Conservation (phyloP, 2,888 invertebrate genomes). For the Rhagophthalmus giganteus region DNA sequence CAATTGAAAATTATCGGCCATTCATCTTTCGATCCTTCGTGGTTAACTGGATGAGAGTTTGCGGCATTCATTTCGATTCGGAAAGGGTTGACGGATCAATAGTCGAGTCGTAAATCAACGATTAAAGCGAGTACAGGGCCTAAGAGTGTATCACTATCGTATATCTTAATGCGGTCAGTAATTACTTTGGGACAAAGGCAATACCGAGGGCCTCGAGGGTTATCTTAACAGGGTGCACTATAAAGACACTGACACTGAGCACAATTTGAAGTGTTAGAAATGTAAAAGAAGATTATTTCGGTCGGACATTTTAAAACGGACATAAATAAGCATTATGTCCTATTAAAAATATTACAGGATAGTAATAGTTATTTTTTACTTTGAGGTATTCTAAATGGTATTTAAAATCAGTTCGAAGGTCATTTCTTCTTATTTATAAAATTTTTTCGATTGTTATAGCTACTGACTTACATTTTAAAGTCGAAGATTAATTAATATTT, state of each 20-base stretch:
- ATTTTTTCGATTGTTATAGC: too few species aligned
- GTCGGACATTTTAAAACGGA: constrained; percentile 24
- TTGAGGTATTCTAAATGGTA: too few species aligned
- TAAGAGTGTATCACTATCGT: constrained; percentile 19
- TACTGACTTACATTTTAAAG: too few species aligned
- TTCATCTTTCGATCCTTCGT: background rate
- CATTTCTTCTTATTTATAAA: too few species aligned
- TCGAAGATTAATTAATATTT: too few species aligned
- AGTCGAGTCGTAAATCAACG: constrained; percentile 21
- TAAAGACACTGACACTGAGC: constrained; percentile 33
- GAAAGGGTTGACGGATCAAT: constrained; percentile 18
- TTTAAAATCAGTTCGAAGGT: too few species aligned
- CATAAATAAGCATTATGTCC: constrained; percentile 22
- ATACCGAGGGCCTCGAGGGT: constrained; percentile 33
- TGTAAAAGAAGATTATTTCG: constrained; percentile 22
- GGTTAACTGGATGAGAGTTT: constrained; percentile 7
- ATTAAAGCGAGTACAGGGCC: constrained; percentile 15
- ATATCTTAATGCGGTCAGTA: constrained; percentile 38
- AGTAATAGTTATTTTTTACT: too few species aligned
- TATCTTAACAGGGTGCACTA: constrained; percentile 36
- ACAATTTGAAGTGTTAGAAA: constrained; percentile 22
- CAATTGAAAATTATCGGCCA: constrained; percentile 14
- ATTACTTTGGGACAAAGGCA: constrained; percentile 35
- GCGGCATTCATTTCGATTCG: constrained; percentile 4
- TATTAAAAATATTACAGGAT: too few species aligned